A percentile compares a stretch with the other conserved stretches of the same genome.
phyloP scores from a whole-genome alignment of 2,888 invertebrate genomes.

The Drosophila paranaensis region DNA sequence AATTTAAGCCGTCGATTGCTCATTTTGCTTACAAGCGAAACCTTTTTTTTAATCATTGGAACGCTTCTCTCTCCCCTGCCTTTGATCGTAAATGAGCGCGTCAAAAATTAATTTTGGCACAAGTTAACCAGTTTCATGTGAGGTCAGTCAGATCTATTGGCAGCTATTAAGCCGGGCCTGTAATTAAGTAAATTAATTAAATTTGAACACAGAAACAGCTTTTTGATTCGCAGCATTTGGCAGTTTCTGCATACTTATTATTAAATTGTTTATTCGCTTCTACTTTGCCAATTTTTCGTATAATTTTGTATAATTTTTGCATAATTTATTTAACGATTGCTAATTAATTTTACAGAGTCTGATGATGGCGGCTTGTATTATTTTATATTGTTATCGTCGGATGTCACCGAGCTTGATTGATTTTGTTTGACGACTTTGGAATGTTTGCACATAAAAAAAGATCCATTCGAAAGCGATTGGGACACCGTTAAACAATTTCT shows the following conservation, averaged over 20 bases:
- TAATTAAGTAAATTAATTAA: slow-evolving; percentile 76
- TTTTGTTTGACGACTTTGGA: slow-evolving; percentile 34
- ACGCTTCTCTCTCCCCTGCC: not conserved
- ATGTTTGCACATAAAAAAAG: slow-evolving; percentile 8
- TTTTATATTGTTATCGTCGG: slow-evolving; percentile 46
- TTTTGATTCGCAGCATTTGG: slow-evolving; percentile 29
- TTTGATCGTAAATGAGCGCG: not conserved
- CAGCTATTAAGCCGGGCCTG: slow-evolving; percentile 32
- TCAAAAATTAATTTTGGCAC: slow-evolving; percentile 60
- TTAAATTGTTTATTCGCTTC: slow-evolving; percentile 11
- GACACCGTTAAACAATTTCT: slow-evolving; percentile 27
- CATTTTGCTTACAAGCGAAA: slow-evolving; percentile 21
- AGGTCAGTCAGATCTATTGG: slow-evolving; percentile 29
- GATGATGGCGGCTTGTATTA: slow-evolving; percentile 48
- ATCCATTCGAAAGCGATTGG: slow-evolving; percentile 28
- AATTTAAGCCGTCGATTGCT: slow-evolving; percentile 29
- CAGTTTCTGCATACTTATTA: slow-evolving; percentile 30
- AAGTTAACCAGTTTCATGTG: slow-evolving; percentile 66
- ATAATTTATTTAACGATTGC: slow-evolving; percentile 58
- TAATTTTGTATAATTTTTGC: slow-evolving; percentile 65
- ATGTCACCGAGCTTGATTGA: slow-evolving; percentile 61
- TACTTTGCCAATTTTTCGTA: slow-evolving; percentile 20
- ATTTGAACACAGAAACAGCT: slow-evolving; percentile 40
- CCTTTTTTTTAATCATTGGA: slow-evolving; percentile 2
- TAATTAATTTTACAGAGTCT: slow-evolving; percentile 54